Evolutionary conservation across 2,888 invertebrate genomes (phyloP).

Genomic region (Drosophila mercatorum): DNA sequence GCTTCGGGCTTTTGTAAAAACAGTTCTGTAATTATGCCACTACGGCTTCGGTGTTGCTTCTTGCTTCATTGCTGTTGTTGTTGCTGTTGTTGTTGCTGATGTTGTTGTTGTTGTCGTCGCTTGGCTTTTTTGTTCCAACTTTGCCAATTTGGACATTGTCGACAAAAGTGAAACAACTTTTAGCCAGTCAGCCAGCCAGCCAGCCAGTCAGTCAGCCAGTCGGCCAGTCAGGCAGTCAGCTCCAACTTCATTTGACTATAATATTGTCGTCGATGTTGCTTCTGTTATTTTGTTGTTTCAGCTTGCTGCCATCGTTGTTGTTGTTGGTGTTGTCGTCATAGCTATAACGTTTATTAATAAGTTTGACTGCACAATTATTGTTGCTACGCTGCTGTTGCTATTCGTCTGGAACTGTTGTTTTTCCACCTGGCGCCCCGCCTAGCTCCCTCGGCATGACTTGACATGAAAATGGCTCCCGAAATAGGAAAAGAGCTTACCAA

Average conservation of each 20-base stretch:
- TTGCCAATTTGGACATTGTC: conserved; percentile 74
- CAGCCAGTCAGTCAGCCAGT: conserved; percentile 3
- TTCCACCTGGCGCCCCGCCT: conserved; percentile 27
- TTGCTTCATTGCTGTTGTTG: conserved; percentile 10
- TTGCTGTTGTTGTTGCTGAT: conserved; percentile 19
- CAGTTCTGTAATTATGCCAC: conserved; percentile 55
- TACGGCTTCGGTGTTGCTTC: conserved; percentile 30
- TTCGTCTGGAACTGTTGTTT: conserved; percentile 49
- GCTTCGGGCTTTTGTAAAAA: conserved; percentile 27
- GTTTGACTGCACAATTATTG: conserved; percentile 60
- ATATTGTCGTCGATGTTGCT: conserved; percentile 43
- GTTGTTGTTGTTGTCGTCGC: conserved; percentile 7
- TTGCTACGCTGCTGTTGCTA: conserved; percentile 61
- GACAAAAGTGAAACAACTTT: conserved; percentile 62
- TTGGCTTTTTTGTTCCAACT: conserved; percentile 67
- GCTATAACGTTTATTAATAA: conserved; percentile 77
- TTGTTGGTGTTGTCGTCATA: conserved; percentile 46
- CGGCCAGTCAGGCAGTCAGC: background rate
- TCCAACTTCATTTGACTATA: conserved; percentile 43
- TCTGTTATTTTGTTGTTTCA: conserved; percentile 42
- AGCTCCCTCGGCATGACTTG: conserved; percentile 65
- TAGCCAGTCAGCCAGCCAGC: conserved; percentile 24
- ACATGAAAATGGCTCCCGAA: conserved; percentile 45
- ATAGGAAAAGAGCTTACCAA: background rate
- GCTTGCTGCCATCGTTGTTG: conserved; percentile 20